Percentiles rank a stretch among this genome's conserved stretches.
Evolutionary conservation across 2,113 vertebrate genomes (phyloP).

Genomic region (Suncus etruscus): DNA sequence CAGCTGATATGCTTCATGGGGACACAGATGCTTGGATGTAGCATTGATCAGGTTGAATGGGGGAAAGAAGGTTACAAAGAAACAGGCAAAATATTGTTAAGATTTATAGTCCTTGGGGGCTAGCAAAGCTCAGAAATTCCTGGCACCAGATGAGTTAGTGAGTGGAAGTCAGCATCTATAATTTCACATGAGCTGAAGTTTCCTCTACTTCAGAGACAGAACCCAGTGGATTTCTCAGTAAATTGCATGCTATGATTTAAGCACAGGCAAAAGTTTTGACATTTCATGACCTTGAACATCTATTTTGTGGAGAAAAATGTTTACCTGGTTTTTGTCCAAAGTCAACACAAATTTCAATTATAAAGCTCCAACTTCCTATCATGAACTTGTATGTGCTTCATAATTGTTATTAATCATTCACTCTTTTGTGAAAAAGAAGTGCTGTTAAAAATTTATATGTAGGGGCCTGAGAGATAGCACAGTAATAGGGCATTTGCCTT

Average conservation of each 20-base stretch:
- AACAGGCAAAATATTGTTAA: neutral
- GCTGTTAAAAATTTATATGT: neutral
- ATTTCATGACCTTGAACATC: neutral
- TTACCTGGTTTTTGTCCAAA: neutral
- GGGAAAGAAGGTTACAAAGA: neutral
- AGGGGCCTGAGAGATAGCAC: neutral
- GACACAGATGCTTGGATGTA: neutral
- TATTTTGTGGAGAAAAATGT: neutral
- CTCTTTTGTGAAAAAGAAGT: neutral
- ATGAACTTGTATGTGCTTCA: neutral
- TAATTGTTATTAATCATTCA: neutral
- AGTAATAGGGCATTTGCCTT: too few species aligned
- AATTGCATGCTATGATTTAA: neutral
- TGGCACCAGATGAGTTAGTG: neutral
- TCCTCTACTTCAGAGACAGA: neutral
- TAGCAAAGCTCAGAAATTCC: neutral
- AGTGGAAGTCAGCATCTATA: fast-evolving
- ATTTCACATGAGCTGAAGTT: neutral
- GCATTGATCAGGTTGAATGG: neutral
- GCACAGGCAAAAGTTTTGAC: neutral
- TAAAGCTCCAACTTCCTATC: neutral
- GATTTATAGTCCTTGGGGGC: neutral
- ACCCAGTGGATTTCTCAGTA: neutral
- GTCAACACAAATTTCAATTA: neutral
- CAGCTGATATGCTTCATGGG: neutral